These are phyloP conservation scores for Idaea straminata DNA, from an alignment of 2,888 invertebrate species.

Conservation along the genomic window DNA sequence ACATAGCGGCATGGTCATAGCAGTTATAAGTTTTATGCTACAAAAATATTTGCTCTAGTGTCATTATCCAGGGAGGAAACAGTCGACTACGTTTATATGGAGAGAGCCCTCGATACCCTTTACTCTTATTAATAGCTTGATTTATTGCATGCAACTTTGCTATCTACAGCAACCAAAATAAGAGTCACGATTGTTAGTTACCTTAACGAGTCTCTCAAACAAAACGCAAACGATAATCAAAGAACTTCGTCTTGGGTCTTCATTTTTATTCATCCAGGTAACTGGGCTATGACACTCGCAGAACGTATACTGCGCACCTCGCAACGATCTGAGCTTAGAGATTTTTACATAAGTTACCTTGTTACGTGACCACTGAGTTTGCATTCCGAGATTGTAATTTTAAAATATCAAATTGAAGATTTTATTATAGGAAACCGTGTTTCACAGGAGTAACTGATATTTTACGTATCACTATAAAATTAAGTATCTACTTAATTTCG, in stretches of 20 bases:
- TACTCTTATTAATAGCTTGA: no score
- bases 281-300: not conserved
- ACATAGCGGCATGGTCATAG: no score
- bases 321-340: not conserved
- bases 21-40: no score
- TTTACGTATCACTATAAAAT: not conserved
- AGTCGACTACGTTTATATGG: no score
- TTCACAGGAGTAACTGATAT: not conserved
- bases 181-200: constrained; percentile 30
- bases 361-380: not conserved
- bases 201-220: constrained; percentile 30
- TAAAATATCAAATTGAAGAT: not conserved
- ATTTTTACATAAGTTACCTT: not conserved
- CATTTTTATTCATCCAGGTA: not conserved
- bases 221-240: constrained; percentile 30
- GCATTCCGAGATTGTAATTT: not conserved
- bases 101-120: no score
- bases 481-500: no score
- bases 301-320: not conserved
- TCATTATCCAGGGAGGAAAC: no score
- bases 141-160: not conserved
- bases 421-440: not conserved
- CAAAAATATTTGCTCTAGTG: no score
- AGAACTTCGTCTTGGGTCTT: constrained; percentile 20
- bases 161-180: constrained; percentile 6